Base-by-base conservation (phyloP, 2,797 vertebrate species). In the Cyprinodon diabolis region DNA sequence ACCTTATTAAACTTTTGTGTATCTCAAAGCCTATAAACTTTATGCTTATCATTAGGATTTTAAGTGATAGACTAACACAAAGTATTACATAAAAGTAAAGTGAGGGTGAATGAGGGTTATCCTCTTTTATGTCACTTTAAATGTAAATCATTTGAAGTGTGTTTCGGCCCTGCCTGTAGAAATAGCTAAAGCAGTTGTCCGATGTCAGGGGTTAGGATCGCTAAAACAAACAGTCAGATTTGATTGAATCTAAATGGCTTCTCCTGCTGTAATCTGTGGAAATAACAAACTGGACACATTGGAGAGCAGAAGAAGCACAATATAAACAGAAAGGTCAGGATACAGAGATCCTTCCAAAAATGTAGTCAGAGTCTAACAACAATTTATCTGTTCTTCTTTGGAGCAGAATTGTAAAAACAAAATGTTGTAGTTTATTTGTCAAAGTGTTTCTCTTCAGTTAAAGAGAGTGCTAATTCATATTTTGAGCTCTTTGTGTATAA, bases 241-340 rank as follows among this genome's bases (percentile, higher is more conserved):
- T 65, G 51, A 51, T 23, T 40, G 58, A 54, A 66, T 66, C 17
- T 55, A 8, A 3, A 30, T 11, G 57, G 25, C 57, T 35, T 60
- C 37, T 54, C 10, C 49, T 45, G 35, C 19, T 45, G 60, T 45
- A 55, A 47, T 52, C 49, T 66, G 60, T 51, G 54, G 49, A 72
- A 63, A 55, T 65, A 55, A 66, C 60, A 66, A 49, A n/a, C 48
- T 66, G 43, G 51, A 45, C 15, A 47, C 15, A 25, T 13, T 10
- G 25, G 51, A 52, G 51, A 55, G 14, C n/a, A 55, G 62, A 56
- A 66, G 40, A 66, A 66, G 37, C 9, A 35, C 14, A 62, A 47
- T 6, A 48, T 71, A 71, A 71, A 71, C 57, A 72, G 40, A 72
- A 43, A 45, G 10, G 15, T 66, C 37, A 23, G n/a, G 65, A n/a